Conservation (phyloP, 2,888 invertebrate genomes). For the Rhaphigaster nebulosa region DNA sequence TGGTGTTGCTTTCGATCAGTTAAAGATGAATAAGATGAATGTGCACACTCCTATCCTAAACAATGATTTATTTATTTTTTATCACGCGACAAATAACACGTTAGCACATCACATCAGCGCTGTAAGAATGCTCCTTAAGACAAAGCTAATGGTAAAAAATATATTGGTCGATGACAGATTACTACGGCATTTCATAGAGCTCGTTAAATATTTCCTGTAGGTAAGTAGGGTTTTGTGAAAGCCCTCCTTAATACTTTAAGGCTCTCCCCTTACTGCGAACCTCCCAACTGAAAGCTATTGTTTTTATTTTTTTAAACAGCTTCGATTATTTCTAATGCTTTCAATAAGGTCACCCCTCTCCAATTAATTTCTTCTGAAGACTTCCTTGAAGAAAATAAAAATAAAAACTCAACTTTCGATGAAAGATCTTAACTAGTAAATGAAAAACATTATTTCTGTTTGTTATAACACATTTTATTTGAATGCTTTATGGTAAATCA, state of each 20-base stretch:
- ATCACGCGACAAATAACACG: no score
- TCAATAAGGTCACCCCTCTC: background rate
- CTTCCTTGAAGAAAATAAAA: background rate
- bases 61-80: no score
- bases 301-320: conserved; percentile 37
- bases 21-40: no score
- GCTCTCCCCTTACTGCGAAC: background rate
- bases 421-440: no score
- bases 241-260: background rate
- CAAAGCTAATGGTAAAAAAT: background rate
- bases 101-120: no score
- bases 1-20: no score
- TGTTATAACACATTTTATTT: no score
- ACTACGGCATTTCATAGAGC: background rate
- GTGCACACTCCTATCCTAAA: no score
- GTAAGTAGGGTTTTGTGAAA: conserved; percentile 5
- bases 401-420: background rate
- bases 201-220: background rate
- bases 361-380: background rate
- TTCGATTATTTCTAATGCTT: background rate
- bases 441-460: no score
- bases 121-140: no score
- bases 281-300: background rate
- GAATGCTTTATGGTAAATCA: no score
- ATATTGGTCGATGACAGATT: background rate